Evolutionary conservation across 2,113 vertebrate genomes (phyloP), one percentile per base, ranked within the genome.

Genomic region (Zapus hudsonius): DNA sequence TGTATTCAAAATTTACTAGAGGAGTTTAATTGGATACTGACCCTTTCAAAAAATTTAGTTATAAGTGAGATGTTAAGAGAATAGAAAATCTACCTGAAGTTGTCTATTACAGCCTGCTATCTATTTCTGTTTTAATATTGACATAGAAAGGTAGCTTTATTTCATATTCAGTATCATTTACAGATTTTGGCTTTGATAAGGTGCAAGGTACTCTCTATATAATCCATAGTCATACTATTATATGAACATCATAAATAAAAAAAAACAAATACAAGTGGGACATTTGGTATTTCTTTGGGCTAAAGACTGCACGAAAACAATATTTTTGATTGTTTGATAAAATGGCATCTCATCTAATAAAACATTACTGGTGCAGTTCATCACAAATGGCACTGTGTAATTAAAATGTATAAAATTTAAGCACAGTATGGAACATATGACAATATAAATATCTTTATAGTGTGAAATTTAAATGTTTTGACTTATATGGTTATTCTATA

Each of bases 1-100:
- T 94, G 75, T 94, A 95, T 91, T 91, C 93, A 96, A 92, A 85
- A 91, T 96, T 97, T 97, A 97, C 92, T 96, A 92, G 63, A 97
- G 96, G 95, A 97, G 95, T 97, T 97, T 98, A 98, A 98, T 94
- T 97, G 95, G 92, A 93, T 97, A 86, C 92, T 96, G 97, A 97
- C 96, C 95, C 87, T 96, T 96, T 95, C 69, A 90, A 93, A 97
- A 97, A 80, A 76, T 92, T 96, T 91, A 90, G 64, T 95, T 93
- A 87, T 36, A 86, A 94, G 20, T 91, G 96, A 96, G 72, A 97
- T 92, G 73, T 64, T 83, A 94, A 97, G 93, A 95, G 73, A 38
- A 52, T 23, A 91, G 76, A 97, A 95, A 80, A 82, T 15, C 36
- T 87, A 86, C 5, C 90, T 0, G 76, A 93, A 69, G 78, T 93